Conservation (phyloP, 2,797 vertebrate genomes). For the Diceros bicornis region DNA sequence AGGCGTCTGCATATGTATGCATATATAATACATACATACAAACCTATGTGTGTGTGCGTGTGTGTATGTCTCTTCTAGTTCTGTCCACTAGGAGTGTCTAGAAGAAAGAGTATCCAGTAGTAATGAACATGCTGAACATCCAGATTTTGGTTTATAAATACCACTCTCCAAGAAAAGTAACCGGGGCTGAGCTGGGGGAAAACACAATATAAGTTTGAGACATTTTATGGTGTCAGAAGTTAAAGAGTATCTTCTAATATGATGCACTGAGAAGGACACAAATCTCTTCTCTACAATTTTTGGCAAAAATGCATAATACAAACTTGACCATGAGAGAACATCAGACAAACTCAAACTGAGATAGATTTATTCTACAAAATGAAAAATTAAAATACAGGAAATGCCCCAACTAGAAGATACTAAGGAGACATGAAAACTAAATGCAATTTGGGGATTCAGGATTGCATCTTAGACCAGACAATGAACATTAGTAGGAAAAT, state of each 20-base stretch:
- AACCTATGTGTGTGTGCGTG: not conserved
- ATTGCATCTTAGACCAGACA: not conserved
- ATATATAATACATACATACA: not conserved
- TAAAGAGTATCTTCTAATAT: not conserved
- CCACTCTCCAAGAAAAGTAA: not conserved
- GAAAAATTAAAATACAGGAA: constrained; percentile 46
- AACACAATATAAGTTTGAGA: not conserved
- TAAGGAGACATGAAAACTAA: not conserved
- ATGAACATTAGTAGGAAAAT: not conserved
- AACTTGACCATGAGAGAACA: not conserved
- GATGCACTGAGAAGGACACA: not conserved
- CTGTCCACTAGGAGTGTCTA: not conserved
- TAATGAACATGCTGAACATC: not conserved
- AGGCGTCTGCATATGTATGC: too few species aligned
- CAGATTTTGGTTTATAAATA: constrained; percentile 20
- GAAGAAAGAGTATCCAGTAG: not conserved
- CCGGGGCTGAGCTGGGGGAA: not conserved
- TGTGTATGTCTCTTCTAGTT: not conserved
- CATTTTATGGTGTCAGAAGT: not conserved
- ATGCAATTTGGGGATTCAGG: not conserved
- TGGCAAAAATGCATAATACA: not conserved
- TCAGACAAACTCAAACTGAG: not conserved
- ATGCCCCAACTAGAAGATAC: not conserved
- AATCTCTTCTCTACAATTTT: constrained; percentile 11
- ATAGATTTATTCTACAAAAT: not conserved